These are phyloP conservation scores for Drosophila subobscura DNA, from an alignment of 1,140 invertebrate species.

Conservation along the genomic window DNA sequence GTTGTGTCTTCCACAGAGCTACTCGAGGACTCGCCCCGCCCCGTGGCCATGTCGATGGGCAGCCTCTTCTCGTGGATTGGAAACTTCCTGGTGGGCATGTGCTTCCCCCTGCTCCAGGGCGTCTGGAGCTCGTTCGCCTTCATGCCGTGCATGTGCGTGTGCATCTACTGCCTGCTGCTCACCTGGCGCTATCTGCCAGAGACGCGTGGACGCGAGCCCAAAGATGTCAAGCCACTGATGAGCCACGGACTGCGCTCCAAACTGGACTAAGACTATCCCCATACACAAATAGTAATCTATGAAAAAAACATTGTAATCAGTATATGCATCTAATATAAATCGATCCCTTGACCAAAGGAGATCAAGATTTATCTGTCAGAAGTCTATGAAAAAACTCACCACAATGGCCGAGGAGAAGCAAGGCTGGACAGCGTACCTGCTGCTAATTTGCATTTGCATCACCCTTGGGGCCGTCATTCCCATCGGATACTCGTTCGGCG, in stretches of 20 bases:
- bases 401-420: constrained; percentile 13
- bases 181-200: constrained; percentile 88
- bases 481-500: constrained; percentile 93
- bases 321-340: background rate
- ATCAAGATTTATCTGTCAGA: background rate
- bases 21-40: constrained; percentile 92
- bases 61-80: constrained; percentile 94
- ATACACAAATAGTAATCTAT: too few species aligned
- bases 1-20: constrained; percentile 86
- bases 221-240: constrained; percentile 85
- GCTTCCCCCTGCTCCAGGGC: constrained; percentile 88
- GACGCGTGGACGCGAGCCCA: constrained; percentile 87
- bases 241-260: constrained; percentile 82
- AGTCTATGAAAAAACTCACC: background rate
- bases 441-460: constrained; percentile 28
- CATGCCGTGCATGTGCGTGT: constrained; percentile 87
- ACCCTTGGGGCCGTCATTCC: constrained; percentile 88
- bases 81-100: constrained; percentile 93
- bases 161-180: constrained; percentile 86
- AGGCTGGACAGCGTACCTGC: constrained; percentile 22
- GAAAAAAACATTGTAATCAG: background rate
- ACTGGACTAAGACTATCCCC: background rate
- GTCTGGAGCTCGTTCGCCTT: constrained; percentile 88
- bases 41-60: constrained; percentile 93
- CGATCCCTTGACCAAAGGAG: background rate